These are phyloP conservation scores for Agonum fuliginosum DNA, from an alignment of 2,888 invertebrate species.

Conservation along the genomic window DNA sequence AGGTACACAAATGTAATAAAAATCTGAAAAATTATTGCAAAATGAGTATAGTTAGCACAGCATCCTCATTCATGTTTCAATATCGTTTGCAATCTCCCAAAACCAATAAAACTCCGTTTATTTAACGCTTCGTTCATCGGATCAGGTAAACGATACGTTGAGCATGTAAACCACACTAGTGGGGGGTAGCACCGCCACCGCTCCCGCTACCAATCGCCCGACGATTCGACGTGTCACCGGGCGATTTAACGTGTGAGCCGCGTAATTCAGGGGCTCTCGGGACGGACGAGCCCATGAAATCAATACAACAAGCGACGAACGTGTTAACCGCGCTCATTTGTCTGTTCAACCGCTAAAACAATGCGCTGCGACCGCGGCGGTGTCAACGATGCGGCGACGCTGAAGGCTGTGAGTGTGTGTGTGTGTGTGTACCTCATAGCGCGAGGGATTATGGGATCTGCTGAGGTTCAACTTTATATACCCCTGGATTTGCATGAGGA, in stretches of 20 bases:
- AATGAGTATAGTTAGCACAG: no score
- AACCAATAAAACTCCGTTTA: constrained; percentile 39
- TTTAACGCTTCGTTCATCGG: constrained; percentile 39
- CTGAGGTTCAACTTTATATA: constrained; percentile 40
- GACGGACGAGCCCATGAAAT: constrained; percentile 32
- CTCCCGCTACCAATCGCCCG: constrained; percentile 38
- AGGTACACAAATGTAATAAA: no score
- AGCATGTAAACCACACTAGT: background rate
- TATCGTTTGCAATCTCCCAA: background rate
- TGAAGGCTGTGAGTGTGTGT: background rate
- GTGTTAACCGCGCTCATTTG: constrained; percentile 74
- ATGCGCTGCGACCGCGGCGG: constrained; percentile 71
- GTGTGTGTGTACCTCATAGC: background rate
- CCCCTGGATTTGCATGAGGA: constrained; percentile 43
- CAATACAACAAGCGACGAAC: constrained; percentile 70
- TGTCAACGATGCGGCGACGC: constrained; percentile 27
- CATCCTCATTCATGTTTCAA: no score
- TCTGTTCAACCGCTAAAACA: constrained; percentile 73
- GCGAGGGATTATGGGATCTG: constrained; percentile 23
- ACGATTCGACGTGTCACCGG: constrained; percentile 30
- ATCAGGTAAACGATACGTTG: constrained; percentile 42
- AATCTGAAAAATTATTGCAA: no score
- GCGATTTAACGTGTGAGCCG: constrained; percentile 48
- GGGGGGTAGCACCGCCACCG: background rate
- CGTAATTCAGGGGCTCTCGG: constrained; percentile 43